Evolutionary conservation across 2,888 invertebrate species (phyloP).

Genomic region (Hirtodrosophila trivittata): DNA sequence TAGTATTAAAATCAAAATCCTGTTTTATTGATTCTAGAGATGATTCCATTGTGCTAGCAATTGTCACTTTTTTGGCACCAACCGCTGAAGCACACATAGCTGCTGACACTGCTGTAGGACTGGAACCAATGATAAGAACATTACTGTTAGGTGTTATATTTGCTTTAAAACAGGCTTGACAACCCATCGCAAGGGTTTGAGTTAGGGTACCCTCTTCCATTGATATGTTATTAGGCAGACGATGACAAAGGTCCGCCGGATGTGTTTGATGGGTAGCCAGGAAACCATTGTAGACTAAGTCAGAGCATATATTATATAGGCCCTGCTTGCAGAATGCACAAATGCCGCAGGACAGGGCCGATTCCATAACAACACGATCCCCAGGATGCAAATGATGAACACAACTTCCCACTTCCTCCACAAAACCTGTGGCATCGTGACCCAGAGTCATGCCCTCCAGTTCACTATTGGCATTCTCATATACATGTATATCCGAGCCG

Average conservation of each 20-base stretch:
- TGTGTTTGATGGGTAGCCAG: slow-evolving; percentile 73
- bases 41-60: slow-evolving; percentile 57
- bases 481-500: slow-evolving; percentile 96
- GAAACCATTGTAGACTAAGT: slow-evolving; percentile 74
- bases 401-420: slow-evolving; percentile 87
- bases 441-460: slow-evolving; percentile 87
- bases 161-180: slow-evolving; percentile 76
- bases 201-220: slow-evolving; percentile 74
- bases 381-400: slow-evolving; percentile 89
- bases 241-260: slow-evolving; percentile 79
- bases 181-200: slow-evolving; percentile 74
- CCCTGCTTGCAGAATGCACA: slow-evolving; percentile 91
- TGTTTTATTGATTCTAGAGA: slow-evolving; percentile 51
- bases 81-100: slow-evolving; percentile 75
- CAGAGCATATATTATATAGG: slow-evolving; percentile 75
- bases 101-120: slow-evolving; percentile 71
- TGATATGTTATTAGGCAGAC: slow-evolving; percentile 58
- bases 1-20: slow-evolving; percentile 62
- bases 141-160: slow-evolving; percentile 71
- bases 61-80: slow-evolving; percentile 71
- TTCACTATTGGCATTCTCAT: slow-evolving; percentile 70
- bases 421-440: slow-evolving; percentile 94
- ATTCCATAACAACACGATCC: slow-evolving; percentile 96
- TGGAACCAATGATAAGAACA: slow-evolving; percentile 76
- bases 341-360: slow-evolving; percentile 93